Conservation (phyloP, 1,140 invertebrate species). For the Drosophila bifasciata region DNA sequence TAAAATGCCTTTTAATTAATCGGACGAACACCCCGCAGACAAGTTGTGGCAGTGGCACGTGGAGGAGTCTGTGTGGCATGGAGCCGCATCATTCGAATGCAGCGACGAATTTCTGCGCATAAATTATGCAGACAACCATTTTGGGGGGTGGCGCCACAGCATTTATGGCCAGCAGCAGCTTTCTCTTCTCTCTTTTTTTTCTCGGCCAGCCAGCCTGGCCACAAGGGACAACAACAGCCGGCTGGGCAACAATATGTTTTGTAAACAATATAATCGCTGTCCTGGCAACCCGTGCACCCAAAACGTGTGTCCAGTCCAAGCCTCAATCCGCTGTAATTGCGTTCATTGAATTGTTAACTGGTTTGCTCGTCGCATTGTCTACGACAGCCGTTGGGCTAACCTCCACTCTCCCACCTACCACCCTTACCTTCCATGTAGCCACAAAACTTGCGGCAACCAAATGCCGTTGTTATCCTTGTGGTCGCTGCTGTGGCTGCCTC, state of each 20-base stretch:
- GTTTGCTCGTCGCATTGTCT: conserved; percentile 52
- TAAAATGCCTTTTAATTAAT: conserved; percentile 63
- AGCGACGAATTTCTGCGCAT: conserved; percentile 77
- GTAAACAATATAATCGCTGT: conserved; percentile 78
- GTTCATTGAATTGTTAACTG: conserved; percentile 82
- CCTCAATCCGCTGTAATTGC: conserved; percentile 66
- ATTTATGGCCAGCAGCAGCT: conserved; percentile 58
- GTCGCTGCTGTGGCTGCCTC: conserved; percentile 37
- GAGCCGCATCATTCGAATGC: conserved; percentile 63
- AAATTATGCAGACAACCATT: conserved; percentile 78
- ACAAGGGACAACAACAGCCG: conserved; percentile 23
- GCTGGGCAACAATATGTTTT: conserved; percentile 74
- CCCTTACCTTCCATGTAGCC: conserved; percentile 31
- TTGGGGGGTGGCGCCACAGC: conserved; percentile 41
- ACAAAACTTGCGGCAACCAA: conserved; percentile 76
- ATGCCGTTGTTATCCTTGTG: conserved; percentile 79
- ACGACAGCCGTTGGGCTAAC: conserved; percentile 10
- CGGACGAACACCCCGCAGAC: conserved; percentile 22
- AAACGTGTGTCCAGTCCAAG: neutral
- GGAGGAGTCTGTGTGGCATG: conserved; percentile 55
- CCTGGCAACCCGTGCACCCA: conserved; percentile 60
- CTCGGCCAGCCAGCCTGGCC: conserved; percentile 16
- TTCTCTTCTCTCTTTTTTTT: conserved; percentile 23
- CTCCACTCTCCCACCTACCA: neutral
- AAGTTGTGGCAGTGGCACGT: neutral